Evolutionary conservation across 2,797 vertebrate genomes (phyloP), one percentile per base, ranked within the genome.

Genomic region (Acanthurus lineatus): DNA sequence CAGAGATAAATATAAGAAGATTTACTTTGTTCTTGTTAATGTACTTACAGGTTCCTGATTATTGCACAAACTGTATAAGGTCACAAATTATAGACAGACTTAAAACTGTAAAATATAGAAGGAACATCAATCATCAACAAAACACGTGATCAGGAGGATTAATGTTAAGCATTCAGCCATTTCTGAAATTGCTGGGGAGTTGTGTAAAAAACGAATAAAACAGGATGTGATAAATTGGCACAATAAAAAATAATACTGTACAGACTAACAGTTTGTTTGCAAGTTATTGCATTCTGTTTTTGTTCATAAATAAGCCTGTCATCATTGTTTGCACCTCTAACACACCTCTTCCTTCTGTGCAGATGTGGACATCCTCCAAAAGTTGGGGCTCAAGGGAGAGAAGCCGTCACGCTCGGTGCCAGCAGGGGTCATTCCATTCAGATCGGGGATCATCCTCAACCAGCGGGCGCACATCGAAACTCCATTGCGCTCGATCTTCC

Each of bases 311-410:
- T 22, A 77, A 65, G 5, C 8, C 3, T 65, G 40, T 73, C 22
- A 49, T 75, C 25, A 66, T 69, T 52, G 52, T 67, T 47, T 76
- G 57, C 62, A 69, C 42, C 14, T 81, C 76, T 89, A 85, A 93
- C 61, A 12, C 25, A 3, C 9, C 49, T 86, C 52, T 87, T 48
- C 5, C 19, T 67, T 85, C 57, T 73, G 9, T 48, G 9, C 90
- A 99, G 98, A 98, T 98, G 98, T 98, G 96, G 98, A 99, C 71
- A 96, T 99, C 91, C 97, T 99, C 92, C 97, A 98, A 89, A 96
- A 89, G 90, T 92, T 99, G 96, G 97, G 97, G 92, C 96, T 99
- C 93, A 96, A 96, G 91, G 96, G 96, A 95, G 96, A 96, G 79
- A 97, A 97, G 93, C 91, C 95, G 1, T 95, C 95, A 15, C 96